Evolutionary conservation across 23 tunicate genomes (phyloP).

Genomic region (Phallusia fumigata): DNA sequence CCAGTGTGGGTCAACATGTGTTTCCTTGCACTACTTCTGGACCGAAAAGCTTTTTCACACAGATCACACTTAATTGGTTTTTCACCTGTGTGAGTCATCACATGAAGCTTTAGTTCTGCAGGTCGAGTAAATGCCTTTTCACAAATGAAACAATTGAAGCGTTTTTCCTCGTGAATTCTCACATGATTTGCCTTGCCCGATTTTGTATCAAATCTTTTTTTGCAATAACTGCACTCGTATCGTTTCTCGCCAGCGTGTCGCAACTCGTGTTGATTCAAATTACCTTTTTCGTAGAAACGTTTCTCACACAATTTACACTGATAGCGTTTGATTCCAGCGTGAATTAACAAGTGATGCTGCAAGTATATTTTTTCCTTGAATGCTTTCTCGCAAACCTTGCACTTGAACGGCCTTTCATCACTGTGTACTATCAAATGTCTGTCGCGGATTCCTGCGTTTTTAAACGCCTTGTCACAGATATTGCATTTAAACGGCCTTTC

Average conservation of each 20-base stretch:
- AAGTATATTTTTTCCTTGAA: too few relatives aligned
- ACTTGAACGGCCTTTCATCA: too few relatives aligned
- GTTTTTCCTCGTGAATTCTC: conserved; percentile 11
- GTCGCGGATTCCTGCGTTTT: too few relatives aligned
- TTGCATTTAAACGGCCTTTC: conserved; percentile 14
- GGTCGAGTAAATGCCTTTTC: not conserved
- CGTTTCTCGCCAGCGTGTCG: too few relatives aligned
- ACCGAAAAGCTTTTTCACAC: too few relatives aligned
- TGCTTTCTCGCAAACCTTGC: not conserved
- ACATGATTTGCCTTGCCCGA: not conserved
- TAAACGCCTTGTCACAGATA: not conserved
- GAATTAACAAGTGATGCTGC: conserved; percentile 10
- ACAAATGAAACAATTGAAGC: not conserved
- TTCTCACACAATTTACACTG: too few relatives aligned
- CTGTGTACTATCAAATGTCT: too few relatives aligned
- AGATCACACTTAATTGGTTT: too few relatives aligned
- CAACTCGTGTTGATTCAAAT: too few relatives aligned
- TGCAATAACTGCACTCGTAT: not conserved
- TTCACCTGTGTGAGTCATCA: too few relatives aligned
- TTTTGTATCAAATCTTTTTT: not conserved
- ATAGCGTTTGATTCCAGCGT: conserved; percentile 16
- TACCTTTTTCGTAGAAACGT: too few relatives aligned
- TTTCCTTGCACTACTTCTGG: not conserved
- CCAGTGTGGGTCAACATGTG: too few relatives aligned
- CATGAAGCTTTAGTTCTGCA: not conserved